Base-by-base conservation (phyloP, 2,797 vertebrate species). In the Channa striata region DNA sequence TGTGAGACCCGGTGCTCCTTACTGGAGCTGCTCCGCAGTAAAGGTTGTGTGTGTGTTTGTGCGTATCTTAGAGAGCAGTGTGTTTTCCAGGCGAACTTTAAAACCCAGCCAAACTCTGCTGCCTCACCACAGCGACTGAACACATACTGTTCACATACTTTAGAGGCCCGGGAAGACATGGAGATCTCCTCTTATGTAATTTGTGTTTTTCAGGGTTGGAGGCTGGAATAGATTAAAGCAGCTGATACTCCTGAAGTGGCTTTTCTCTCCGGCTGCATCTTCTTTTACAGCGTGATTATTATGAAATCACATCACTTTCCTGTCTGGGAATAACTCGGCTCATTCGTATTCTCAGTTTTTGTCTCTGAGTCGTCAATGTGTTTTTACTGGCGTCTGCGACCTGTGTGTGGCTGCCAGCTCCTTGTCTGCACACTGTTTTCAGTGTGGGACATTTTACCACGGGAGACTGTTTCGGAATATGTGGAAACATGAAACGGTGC, bases 121-220 rank as follows among this genome's bases (percentile, higher is more conserved):
- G 67, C 65, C 65, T 75, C 36, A 14, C 84, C 82, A 49, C 81
- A 79, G 62, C 37, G 60, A 36, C 78, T 70, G 71, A 81, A 77
- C 74, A 82, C 87, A 90, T 64, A 83, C 65, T 83, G 84, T 40
- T 78, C 39, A 58, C 44, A 72, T 69, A 58, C 65, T 68, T 77
- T 23, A 62, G 79, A 85, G 81, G 76, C 72, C 75, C 80, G 59
- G 74, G 59, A 85, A 80, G 78, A 86, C 87, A 84, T 25, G 75
- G 77, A 85, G 83, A 76, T 84, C 79, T 74, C 81, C 73, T 42
- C 56, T 92, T 92, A 91, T 86, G 85, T 89, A 92, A 92, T 81
- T 63, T 68, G 53, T 82, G 65, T 85, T 89, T 87, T 88, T 79
- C 72, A 49, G 65, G 69, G 74, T 70, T 73, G 63, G 72, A 77